Base-by-base conservation (phyloP, 2,797 vertebrate species). In the Sebastes wilsoni region DNA sequence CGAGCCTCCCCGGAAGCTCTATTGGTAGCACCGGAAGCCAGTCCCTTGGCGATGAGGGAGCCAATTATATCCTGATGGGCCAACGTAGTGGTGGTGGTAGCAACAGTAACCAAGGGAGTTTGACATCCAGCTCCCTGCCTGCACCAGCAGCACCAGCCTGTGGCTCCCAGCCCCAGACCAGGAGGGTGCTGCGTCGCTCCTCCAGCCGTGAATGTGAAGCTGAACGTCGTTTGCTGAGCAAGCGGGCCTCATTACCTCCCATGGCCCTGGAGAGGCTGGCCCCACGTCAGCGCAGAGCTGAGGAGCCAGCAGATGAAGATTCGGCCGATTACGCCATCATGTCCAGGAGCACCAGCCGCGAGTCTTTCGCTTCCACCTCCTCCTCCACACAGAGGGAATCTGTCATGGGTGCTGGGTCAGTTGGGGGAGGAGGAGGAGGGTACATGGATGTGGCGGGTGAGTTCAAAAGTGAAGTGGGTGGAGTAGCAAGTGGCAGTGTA, bases 1-100 rank as follows among this genome's bases (percentile, higher is more conserved):
- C 90, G 0, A 89, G 84, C 61, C 89, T 93, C n/a, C 86, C 92
- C 5, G 92, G 92, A 65, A 94, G 91, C 32, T 95, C 95, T 30
- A 71, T 93, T 42, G 88, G 93, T 56, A 95, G 93, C 8, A 67
- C 82, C 5, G 81, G 89, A 38, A 93, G 90, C 82, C 91, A 94
- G 73, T 95, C 93, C 2, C 88, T 95, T 56, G 84, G 87, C 0
- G 93, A 96, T 1, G 93, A 95, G 22, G 93, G 92, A 30, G 90
- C 94, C 23, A 96, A 96, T 84, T 97, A 97, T 76, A 96, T 97
- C 69, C 78, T 96, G 52, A 97, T 97, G 96, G 88, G 93, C 32
- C 94, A 96, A 38, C 89, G 88, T 61, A 16, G 87, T 28, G 66
- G 78, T 6, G 69, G 67, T 9, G 54, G 75, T 27, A 59, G 72